These are phyloP conservation scores for Ophiothrix spiculata DNA, from an alignment of 35 echinoderm and acorn worm genomes.

Conservation along the genomic window DNA sequence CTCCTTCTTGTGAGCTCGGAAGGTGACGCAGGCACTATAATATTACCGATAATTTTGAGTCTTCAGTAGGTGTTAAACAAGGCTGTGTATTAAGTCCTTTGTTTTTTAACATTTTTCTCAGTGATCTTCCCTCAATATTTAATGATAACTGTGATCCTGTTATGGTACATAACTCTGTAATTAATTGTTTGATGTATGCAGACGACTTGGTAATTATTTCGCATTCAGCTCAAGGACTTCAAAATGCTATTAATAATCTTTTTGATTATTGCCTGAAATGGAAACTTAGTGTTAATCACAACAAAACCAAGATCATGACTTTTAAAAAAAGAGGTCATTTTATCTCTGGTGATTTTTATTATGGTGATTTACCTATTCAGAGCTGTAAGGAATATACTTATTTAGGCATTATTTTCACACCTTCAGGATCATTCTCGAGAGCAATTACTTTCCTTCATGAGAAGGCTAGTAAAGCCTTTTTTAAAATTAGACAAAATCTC, in stretches of 20 bases:
- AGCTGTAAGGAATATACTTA: background rate
- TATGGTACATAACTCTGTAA: background rate
- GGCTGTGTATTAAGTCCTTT: too few species aligned
- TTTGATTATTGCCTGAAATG: background rate
- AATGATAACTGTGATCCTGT: background rate
- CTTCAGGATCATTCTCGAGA: background rate
- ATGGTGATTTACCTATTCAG: background rate
- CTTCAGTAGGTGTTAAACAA: background rate
- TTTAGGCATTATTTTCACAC: conserved; percentile 4
- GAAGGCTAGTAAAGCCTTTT: background rate
- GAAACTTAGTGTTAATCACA: conserved; percentile 1
- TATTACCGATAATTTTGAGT: conserved; percentile 1
- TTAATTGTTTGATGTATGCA: conserved; percentile 12
- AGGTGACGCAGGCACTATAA: too few species aligned
- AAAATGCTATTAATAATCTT: conserved; percentile 14
- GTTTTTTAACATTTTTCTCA: conserved; percentile 1
- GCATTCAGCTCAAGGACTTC: background rate
- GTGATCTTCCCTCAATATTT: background rate
- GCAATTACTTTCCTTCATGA: background rate
- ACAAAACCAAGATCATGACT: background rate
- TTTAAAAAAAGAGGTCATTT: background rate
- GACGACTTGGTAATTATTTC: conserved; percentile 1
- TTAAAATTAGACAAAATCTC: background rate
- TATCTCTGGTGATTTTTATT: background rate
- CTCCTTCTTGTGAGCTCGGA: too few species aligned